Conservation (phyloP, 2,797 vertebrate species). For the Falco rusticolus region DNA sequence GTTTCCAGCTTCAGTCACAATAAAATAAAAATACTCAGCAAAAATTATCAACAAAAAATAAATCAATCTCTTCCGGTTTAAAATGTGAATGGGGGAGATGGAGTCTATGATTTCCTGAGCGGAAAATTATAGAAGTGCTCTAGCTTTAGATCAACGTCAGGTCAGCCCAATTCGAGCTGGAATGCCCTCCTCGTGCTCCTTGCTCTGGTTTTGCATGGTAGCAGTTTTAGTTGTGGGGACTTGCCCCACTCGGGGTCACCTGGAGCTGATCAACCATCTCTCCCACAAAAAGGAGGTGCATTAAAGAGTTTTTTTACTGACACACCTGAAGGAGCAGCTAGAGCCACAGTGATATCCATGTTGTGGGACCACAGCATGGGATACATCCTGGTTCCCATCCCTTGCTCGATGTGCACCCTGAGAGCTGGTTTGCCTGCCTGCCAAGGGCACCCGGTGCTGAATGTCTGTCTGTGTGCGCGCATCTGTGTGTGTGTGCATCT, state of each 20-base stretch:
- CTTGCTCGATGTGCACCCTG: background rate
- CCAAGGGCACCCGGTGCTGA: fast-evolving
- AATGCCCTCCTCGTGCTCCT: background rate
- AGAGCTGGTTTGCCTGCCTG: background rate
- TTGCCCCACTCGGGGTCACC: background rate
- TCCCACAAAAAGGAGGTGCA: background rate
- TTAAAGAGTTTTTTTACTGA: background rate
- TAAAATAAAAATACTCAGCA: background rate
- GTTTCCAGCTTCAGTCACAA: background rate
- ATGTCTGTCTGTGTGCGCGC: background rate
- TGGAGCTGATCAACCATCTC: background rate
- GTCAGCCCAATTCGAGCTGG: background rate
- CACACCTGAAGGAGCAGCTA: background rate
- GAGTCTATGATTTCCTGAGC: background rate
- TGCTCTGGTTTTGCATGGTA: background rate
- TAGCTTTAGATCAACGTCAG: background rate
- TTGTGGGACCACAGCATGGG: background rate
- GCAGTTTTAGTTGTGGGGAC: background rate
- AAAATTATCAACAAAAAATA: background rate
- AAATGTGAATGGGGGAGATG: background rate
- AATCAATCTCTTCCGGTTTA: background rate
- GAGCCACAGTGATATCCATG: background rate
- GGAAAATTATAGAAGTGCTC: background rate
- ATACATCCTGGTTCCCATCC: background rate
- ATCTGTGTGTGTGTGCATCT: background rate